phyloP scores from a whole-genome alignment of 1,140 invertebrate species.

The Trichonephila clavata region DNA sequence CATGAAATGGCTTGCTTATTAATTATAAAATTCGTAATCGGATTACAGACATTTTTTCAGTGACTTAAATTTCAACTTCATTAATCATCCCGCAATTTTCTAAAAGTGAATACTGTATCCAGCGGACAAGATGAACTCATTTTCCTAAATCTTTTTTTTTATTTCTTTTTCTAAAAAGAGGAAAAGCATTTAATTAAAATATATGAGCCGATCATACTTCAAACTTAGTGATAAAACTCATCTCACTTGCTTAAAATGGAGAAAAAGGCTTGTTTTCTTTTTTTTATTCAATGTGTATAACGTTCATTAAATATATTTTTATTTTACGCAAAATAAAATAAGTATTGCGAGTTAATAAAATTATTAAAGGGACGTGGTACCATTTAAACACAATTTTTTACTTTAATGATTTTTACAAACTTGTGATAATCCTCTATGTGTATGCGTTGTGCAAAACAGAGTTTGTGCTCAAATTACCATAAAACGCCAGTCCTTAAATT shows the following conservation, averaged over 20 bases:
- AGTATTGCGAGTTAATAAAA: no score
- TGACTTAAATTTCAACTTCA: background rate
- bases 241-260: background rate
- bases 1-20: background rate
- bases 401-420: no score
- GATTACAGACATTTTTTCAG: background rate
- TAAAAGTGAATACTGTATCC: background rate
- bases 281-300: background rate
- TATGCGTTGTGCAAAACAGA: no score
- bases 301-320: no score
- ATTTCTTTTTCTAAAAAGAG: background rate
- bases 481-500: no score
- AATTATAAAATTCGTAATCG: constrained; percentile 25
- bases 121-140: background rate
- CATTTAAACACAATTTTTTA: no score
- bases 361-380: no score
- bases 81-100: background rate
- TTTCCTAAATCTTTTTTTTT: background rate
- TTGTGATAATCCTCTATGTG: no score
- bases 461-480: no score
- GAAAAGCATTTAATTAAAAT: constrained; percentile 1
- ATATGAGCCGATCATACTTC: background rate
- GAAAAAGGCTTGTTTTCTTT: background rate
- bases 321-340: no score
- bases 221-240: background rate